Evolutionary conservation across 2,113 vertebrate genomes (phyloP), one percentile per base, ranked within the genome.

Genomic region (Siniperca knerii): DNA sequence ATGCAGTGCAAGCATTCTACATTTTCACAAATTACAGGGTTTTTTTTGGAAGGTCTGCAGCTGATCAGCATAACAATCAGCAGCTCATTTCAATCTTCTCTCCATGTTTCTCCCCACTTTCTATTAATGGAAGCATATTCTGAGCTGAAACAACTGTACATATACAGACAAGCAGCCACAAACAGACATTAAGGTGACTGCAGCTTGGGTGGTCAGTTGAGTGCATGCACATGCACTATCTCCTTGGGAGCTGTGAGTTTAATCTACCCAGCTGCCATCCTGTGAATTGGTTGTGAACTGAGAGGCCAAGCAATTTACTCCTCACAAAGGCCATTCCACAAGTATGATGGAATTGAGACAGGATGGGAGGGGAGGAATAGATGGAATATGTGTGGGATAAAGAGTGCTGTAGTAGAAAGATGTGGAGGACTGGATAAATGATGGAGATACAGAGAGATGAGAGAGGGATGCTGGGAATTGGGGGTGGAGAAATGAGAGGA

Each of bases 221-320:
- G 29, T 29, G 29, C 29, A 29, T 29, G 29, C 29, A 64, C 54
- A 44, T 60, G 4, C 42, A 48, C 42, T 8, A 37, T 29, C 37
- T 0, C 50, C 11, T 23, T 68, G 60, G 61, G 33, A 82, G 64
- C 75, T 81, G 78, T 48, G 58, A 58, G 75, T 87, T 91, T 90
- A 86, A 89, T 91, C 87, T 89, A 79, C 73, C 65, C 78, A 87
- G 84, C 79, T 87, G 84, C 84, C 72, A 85, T 82, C 50, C 79
- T 85, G 79, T 87, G 82, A 91, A 91, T 87, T 91, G 84, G 82
- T 84, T 87, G 87, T 85, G 87, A 91, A 91, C 87, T 61, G 52
- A 77, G 84, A 82, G 87, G 82, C 75, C 87, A 89, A 91, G 87
- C 89, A 91, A 91, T 91, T 91, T 91, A 89, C 84, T 91, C 87